phyloP scores from a whole-genome alignment of 2,888 invertebrate genomes.

The Iselma pallidipennis region DNA sequence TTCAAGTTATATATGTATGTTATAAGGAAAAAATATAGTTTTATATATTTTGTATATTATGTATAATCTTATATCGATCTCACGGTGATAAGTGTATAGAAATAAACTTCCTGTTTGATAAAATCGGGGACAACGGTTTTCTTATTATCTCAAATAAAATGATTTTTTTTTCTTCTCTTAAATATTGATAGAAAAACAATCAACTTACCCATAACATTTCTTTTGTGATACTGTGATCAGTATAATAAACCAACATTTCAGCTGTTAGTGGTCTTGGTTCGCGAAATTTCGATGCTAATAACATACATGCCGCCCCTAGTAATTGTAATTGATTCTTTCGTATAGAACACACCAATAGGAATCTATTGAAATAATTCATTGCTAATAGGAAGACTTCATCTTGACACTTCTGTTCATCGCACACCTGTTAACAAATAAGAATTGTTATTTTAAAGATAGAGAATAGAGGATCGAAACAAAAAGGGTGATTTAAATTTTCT shows the following conservation, averaged over 20 bases:
- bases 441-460: background rate
- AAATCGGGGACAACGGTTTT: background rate
- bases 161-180: no score
- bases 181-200: no score
- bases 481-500: no score
- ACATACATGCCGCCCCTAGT: conserved; percentile 87
- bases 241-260: conserved; percentile 86
- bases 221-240: conserved; percentile 88
- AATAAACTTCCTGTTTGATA: conserved; percentile 4
- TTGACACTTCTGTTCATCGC: conserved; percentile 90
- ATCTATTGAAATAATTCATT: conserved; percentile 92
- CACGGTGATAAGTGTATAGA: conserved; percentile 1
- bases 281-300: conserved; percentile 91
- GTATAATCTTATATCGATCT: conserved; percentile 1
- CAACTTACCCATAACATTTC: conserved; percentile 88
- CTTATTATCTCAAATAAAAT: background rate
- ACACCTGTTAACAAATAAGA: conserved; percentile 71
- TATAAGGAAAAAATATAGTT: background rate
- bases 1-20: background rate
- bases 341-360: conserved; percentile 82
- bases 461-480: no score
- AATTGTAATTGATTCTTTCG: conserved; percentile 88
- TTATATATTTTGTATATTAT: background rate
- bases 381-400: conserved; percentile 93
- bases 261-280: conserved; percentile 82